Conservation (phyloP, 2,888 invertebrate species). For the Caenorhabditis sp. region DNA sequence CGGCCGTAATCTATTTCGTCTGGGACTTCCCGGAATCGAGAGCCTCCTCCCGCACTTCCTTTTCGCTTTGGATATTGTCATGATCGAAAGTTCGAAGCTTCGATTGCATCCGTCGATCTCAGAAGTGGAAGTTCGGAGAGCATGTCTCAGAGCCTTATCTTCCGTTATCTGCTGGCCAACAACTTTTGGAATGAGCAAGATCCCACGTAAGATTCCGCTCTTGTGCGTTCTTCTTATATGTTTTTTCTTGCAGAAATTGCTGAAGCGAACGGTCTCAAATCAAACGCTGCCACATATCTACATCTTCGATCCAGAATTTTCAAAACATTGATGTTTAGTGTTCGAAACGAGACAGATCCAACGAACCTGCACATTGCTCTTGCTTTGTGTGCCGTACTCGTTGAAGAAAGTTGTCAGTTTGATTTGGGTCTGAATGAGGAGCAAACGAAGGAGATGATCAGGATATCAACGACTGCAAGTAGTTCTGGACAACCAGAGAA, state of each 20-base stretch:
- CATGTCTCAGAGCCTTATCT: conserved; percentile 93
- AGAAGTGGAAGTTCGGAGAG: conserved; percentile 88
- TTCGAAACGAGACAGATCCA: conserved; percentile 91
- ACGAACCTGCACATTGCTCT: conserved; percentile 92
- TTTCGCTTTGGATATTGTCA: conserved; percentile 92
- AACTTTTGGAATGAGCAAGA: conserved; percentile 88
- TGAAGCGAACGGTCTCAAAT: conserved; percentile 66
- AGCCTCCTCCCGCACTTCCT: conserved; percentile 93
- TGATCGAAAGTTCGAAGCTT: conserved; percentile 87
- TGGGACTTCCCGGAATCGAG: conserved; percentile 91
- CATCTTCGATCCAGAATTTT: conserved; percentile 89
- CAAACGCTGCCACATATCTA: conserved; percentile 83
- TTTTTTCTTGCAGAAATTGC: conserved; percentile 60
- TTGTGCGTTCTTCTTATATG: neutral
- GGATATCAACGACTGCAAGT: conserved; percentile 63
- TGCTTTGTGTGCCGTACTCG: conserved; percentile 73
- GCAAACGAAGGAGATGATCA: conserved; percentile 68
- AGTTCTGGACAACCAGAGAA: conserved; percentile 71
- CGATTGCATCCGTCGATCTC: conserved; percentile 82
- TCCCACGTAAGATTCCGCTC: conserved; percentile 62
- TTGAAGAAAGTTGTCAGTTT: conserved; percentile 74
- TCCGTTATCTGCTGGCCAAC: conserved; percentile 94
- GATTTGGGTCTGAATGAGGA: conserved; percentile 73
- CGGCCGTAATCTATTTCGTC: conserved; percentile 88
- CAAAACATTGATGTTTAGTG: conserved; percentile 88